Percentiles rank a stretch among this genome's conserved stretches.
phyloP scores from a whole-genome alignment of 2,797 vertebrate genomes.

The Arrhamphus sclerolepis region DNA sequence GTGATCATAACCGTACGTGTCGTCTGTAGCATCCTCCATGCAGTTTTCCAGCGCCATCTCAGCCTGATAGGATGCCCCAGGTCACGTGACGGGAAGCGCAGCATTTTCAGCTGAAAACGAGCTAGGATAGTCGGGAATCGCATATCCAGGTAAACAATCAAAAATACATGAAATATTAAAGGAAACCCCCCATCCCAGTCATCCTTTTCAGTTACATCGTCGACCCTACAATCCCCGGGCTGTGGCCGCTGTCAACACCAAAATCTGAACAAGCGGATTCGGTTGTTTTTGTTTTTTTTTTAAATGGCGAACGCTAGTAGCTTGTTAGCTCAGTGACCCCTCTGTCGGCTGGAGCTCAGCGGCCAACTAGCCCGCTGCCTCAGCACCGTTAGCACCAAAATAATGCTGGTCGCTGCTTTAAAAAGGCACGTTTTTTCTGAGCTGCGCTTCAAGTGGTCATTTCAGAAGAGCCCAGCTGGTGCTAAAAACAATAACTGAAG shows the following conservation, averaged over 20 bases:
- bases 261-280: slow-evolving; percentile 33
- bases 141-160: slow-evolving; percentile 85
- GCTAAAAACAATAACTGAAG: background rate
- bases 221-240: slow-evolving; percentile 40
- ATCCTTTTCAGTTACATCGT: slow-evolving; percentile 43
- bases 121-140: slow-evolving; percentile 87
- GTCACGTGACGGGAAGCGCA: slow-evolving; percentile 82
- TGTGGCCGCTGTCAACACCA: slow-evolving; percentile 37
- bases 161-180: slow-evolving; percentile 69
- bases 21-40: slow-evolving; percentile 55
- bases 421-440: slow-evolving; percentile 10
- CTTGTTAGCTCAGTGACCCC: slow-evolving; percentile 80
- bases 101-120: slow-evolving; percentile 82
- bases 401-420: slow-evolving; percentile 35
- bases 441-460: background rate
- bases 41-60: slow-evolving; percentile 43
- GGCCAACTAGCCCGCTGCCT: slow-evolving; percentile 71
- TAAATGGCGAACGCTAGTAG: slow-evolving; percentile 75
- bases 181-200: slow-evolving; percentile 31
- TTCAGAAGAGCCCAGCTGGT: slow-evolving; percentile 1
- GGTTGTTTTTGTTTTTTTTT: slow-evolving; percentile 42
- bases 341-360: slow-evolving; percentile 74
- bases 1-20: slow-evolving; percentile 54
- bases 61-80: slow-evolving; percentile 58
- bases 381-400: slow-evolving; percentile 50